Evolutionary conservation across 1,140 invertebrate species (phyloP), one percentile per base, ranked within the genome.

Genomic region (Anagrus nilaparvatae): DNA sequence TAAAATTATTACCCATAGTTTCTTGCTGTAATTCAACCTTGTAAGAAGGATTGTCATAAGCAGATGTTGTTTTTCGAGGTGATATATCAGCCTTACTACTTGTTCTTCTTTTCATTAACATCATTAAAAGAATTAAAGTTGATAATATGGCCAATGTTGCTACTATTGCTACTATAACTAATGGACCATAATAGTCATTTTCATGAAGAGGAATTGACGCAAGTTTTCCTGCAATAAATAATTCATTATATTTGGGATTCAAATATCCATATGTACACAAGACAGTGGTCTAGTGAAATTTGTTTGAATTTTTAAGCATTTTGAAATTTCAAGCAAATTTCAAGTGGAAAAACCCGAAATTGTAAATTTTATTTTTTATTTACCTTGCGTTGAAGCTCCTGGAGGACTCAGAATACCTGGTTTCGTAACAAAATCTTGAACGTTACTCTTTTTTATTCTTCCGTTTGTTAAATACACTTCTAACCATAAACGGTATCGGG

Each of bases 31-130:
- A 78, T 67, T 88, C 84, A 69, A 91, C 83, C 78, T 92, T 93
- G 72, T 91, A 93, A 54, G 87, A 88, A 40, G 88, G 88, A 72
- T 92, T 93, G 63, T 93, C 88, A 59, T 92, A 92, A 30, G 87
- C 86, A 7, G 87, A 81, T 36, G 81, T 74, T 12, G 77, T 79
- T 40, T 82, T 80, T 53, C 80, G 74, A 24, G 78, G 71, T n/a
- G 79, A 76, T 48, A 74, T 74, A 21, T 67, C 66, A 23, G 73
- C 73, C 49, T 74, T 75, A 46, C 67, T 71, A 51, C 73, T 73
- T 10, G 70, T 73, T 49, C 87, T 79, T 54, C 84, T 73, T 52
- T 81, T 74, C 53, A 90, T 73, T 14, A 92, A 69, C 49, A 91
- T 81, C 50, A 90, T 73, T 28, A 89, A 65, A 18, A 92, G 63